These are phyloP conservation scores for Holacanthus passer DNA, from an alignment of 2,113 vertebrate genomes.

Conservation along the genomic window DNA sequence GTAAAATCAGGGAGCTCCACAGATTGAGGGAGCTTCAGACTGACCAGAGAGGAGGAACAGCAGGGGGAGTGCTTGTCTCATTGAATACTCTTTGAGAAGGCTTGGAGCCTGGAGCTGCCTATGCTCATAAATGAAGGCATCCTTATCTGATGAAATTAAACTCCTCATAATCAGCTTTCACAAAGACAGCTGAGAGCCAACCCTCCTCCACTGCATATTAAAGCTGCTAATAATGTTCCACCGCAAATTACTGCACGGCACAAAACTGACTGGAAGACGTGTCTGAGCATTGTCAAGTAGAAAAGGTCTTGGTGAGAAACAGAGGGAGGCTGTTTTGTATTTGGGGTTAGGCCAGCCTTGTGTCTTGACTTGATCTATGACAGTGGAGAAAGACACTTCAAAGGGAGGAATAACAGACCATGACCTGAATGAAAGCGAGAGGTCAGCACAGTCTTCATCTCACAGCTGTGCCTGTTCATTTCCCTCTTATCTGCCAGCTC, in stretches of 20 bases:
- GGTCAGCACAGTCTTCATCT: slow-evolving; percentile 58
- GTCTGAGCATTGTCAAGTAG: background rate
- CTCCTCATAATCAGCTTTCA: slow-evolving; percentile 73
- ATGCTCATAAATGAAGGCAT: slow-evolving; percentile 52
- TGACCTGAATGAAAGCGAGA: slow-evolving; percentile 59
- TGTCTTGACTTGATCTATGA: slow-evolving; percentile 61
- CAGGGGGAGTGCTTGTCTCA: slow-evolving; percentile 71
- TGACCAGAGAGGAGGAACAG: slow-evolving; percentile 38
- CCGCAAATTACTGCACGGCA: slow-evolving; percentile 28
- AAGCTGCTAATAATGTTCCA: slow-evolving; percentile 56
- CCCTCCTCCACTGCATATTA: slow-evolving; percentile 57
- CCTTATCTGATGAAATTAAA: slow-evolving; percentile 76
- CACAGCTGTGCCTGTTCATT: slow-evolving; percentile 18
- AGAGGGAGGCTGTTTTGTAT: slow-evolving; percentile 40
- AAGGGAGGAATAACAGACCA: slow-evolving; percentile 67
- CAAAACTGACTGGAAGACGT: background rate
- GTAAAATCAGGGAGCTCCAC: background rate
- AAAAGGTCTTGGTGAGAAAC: background rate
- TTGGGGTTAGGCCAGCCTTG: slow-evolving; percentile 30
- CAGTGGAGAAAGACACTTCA: slow-evolving; percentile 68
- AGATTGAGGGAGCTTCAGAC: background rate
- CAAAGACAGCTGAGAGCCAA: slow-evolving; percentile 63
- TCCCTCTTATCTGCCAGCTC: slow-evolving; percentile 25
- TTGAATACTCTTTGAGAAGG: slow-evolving; percentile 20
- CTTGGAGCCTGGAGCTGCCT: slow-evolving; percentile 19